Base-by-base conservation (phyloP, 2,888 invertebrate genomes). In the Hanleya hanleyi region DNA sequence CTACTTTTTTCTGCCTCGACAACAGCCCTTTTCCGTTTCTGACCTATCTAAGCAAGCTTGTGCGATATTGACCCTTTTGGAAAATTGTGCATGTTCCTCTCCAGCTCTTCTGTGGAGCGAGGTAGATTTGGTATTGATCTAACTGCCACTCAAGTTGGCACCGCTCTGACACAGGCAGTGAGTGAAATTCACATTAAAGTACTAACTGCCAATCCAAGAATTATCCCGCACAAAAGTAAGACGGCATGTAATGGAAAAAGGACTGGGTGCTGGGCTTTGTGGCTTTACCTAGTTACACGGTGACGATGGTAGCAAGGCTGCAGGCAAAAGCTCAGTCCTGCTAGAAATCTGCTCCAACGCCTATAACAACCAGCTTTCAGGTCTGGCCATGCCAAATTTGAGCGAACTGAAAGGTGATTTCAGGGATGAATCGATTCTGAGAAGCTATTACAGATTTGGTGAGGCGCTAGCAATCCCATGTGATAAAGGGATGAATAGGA, bases 391-490 rank as follows among this genome's bases (percentile, higher is more conserved):
- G n/a, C n/a, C n/a, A n/a, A n/a, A n/a, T n/a, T n/a, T 4, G 4
- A 26, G 32, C 57, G 29, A 57, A 57, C 57, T 57, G 29, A 22
- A 57, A 57, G 57, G 57, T 57, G 57, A 22, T 57, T 57, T 32
- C 29, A 22, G 29, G 57, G 32, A 29, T 57, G 57, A 29, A 57
- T 57, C 57, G 57, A 57, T 57, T 57, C 29, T 57, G 57, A 57
- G 29, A 57, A 57, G 57, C 57, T 57, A 57, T 57, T 57, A 57
- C 57, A 57, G 57, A 57, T 57, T 57, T 57, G 57, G 57, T 57
- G 57, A 57, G 57, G 32, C 57, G 26, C 12, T 57, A 57, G 57
- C 1, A 57, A 57, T 57, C 57, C 57, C 57, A 15, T 26, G 57
- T 57, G 57, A 57, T 57, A 57, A 57, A 57, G 22, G 15, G 32